Evolutionary conservation across 2,113 vertebrate genomes (phyloP), one percentile per base, ranked within the genome.

Genomic region (Syngnathus scovelli): DNA sequence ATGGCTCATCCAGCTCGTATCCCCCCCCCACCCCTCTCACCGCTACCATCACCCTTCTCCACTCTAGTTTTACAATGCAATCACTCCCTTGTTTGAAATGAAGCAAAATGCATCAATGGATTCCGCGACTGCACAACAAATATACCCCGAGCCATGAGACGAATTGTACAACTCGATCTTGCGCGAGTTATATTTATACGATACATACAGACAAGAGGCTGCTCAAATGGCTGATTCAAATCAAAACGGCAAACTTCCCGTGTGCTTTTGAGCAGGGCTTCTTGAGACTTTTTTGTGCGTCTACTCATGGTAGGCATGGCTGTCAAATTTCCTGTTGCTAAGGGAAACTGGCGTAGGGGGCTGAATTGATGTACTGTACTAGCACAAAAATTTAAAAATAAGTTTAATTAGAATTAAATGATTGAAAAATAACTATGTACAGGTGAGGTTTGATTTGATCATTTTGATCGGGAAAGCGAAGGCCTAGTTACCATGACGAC

Each of bases 401-500:
- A 43, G 9, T 43, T 43, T 43, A 12, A 44, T 44, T 44, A 4
- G 3, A 13, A 13, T 33, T 33, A 12, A 12, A 3, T 12, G 11
- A 13, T 4, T 44, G 9, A 44, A 44, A 13, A 44, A 33, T 33
- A 33, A 33, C 27, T 33, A 3, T 33, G 27, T 33, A 33, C 27
- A 33, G 2, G 3, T 33, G 27, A 33, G 27, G 27, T 33, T 33
- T 33, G 27, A 33, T 27, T 33, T 7, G 16, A 33, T 56, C 33
- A 6, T 56, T 56, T 56, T 58, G 18, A 6, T n/a, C 27, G 19
- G 19, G 38, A 43, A 61, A 62, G 61, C 21, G 8, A 41, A 13
- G 12, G 61, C 61, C 21, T n/a, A 16, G 61, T 62, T 44, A 44
- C 61, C 61, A 44, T 62, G 61, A 23, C 61, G 38, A 62, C 61